Evolutionary conservation across 2,113 vertebrate genomes (phyloP).

Genomic region (Carlito syrichta): DNA sequence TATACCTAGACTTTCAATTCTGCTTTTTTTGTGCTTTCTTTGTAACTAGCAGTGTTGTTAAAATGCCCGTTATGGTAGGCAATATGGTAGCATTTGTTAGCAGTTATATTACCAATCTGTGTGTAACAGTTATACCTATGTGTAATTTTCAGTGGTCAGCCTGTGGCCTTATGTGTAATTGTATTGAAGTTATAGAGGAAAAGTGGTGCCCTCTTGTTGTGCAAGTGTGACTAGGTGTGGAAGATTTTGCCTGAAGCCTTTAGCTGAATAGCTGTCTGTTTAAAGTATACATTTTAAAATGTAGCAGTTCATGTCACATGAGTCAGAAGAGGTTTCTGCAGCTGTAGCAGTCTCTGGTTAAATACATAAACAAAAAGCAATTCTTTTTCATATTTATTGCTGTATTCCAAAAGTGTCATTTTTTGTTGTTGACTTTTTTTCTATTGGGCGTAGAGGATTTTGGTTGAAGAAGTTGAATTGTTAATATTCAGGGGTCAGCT

Average conservation of each 20-base stretch:
- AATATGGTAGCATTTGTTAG: background rate
- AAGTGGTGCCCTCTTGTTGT: background rate
- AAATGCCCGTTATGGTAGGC: background rate
- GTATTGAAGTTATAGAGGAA: background rate
- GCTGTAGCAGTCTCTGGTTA: slow-evolving; percentile 11
- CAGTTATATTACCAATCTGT: background rate
- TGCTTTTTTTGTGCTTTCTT: slow-evolving; percentile 32
- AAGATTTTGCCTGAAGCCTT: background rate
- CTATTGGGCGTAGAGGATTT: background rate
- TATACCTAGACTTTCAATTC: background rate
- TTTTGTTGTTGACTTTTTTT: slow-evolving; percentile 11
- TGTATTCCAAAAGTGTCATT: background rate
- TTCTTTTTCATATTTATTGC: background rate
- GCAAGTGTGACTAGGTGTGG: background rate
- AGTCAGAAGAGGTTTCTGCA: slow-evolving; percentile 10
- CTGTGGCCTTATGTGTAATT: background rate
- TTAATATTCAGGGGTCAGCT: background rate
- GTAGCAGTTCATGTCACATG: slow-evolving; percentile 9
- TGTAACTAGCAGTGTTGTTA: background rate
- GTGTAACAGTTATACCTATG: background rate
- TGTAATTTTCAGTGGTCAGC: background rate
- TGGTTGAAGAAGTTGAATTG: slow-evolving; percentile 22
- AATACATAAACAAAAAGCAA: slow-evolving; percentile 1
- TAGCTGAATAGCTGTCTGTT: slow-evolving; percentile 17
- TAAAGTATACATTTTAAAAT: slow-evolving; percentile 6